Evolutionary conservation across 2,113 vertebrate genomes (phyloP).

Genomic region (Trinectes maculatus): DNA sequence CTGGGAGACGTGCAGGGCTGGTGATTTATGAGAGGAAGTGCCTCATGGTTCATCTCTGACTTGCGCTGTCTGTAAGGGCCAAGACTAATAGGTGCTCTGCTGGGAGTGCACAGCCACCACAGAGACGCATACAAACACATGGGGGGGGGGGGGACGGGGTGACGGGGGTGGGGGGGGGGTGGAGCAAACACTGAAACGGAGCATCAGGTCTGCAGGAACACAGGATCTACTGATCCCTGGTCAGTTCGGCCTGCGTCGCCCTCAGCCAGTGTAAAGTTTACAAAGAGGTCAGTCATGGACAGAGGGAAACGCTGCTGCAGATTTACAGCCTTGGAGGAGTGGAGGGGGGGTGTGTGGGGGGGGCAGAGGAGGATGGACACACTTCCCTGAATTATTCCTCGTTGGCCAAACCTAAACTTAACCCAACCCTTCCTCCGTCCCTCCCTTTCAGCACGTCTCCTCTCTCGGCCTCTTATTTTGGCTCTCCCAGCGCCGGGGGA

Average conservation of each 20-base stretch:
- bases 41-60: constrained; percentile 82
- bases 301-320: constrained; percentile 65
- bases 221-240: too few relatives aligned
- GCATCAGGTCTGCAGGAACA: constrained; percentile 31
- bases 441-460: constrained; percentile 49
- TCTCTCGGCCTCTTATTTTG: constrained; percentile 63
- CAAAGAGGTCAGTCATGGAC: constrained; percentile 55
- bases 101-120: constrained; percentile 72
- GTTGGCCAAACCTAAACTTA: constrained; percentile 77
- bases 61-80: constrained; percentile 77
- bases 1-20: constrained; percentile 90
- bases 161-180: constrained; percentile 11
- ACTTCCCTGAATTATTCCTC: constrained; percentile 76
- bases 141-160: constrained; percentile 6
- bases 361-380: constrained; percentile 62
- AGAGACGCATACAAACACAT: constrained; percentile 63
- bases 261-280: constrained; percentile 33
- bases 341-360: constrained; percentile 9
- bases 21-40: constrained; percentile 91
- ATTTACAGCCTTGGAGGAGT: constrained; percentile 73
- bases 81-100: constrained; percentile 78
- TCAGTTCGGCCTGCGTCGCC: constrained; percentile 1
- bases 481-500: constrained; percentile 68
- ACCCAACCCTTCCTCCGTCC: constrained; percentile 60
- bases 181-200: constrained; percentile 28